phyloP scores from a whole-genome alignment of 2,888 invertebrate genomes.

The Leucophenga montana region DNA sequence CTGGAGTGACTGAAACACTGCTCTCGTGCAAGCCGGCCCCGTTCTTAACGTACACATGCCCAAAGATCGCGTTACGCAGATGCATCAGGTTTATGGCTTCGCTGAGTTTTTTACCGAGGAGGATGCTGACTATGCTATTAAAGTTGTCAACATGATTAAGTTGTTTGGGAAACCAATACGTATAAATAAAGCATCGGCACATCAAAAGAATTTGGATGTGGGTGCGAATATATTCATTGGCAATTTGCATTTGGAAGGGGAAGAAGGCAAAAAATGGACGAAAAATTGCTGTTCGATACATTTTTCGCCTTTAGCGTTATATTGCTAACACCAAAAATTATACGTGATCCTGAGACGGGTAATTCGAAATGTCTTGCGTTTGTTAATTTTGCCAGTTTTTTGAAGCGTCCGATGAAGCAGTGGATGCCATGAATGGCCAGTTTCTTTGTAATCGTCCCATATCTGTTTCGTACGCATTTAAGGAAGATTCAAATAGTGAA shows the following conservation, averaged over 20 bases:
- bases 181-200: conserved; percentile 98
- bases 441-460: conserved; percentile 98
- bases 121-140: conserved; percentile 99
- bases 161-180: conserved; percentile 98
- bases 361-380: conserved; percentile 99
- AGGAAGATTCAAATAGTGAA: conserved; percentile 99
- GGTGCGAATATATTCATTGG: conserved; percentile 99
- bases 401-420: conserved; percentile 98
- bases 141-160: conserved; percentile 99
- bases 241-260: conserved; percentile 98
- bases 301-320: conserved; percentile 99
- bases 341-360: conserved; percentile 99
- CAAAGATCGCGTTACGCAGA: conserved; percentile 97
- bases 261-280: too few relatives aligned
- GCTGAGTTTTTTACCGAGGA: conserved; percentile 99
- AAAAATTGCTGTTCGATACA: conserved; percentile 97
- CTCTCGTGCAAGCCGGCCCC: conserved; percentile 98
- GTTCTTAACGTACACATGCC: conserved; percentile 99
- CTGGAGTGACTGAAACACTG: conserved; percentile 95
- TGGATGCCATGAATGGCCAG: conserved; percentile 99
- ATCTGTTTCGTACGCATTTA: conserved; percentile 98
- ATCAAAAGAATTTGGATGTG: conserved; percentile 99
- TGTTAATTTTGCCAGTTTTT: conserved; percentile 99
- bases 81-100: conserved; percentile 99
- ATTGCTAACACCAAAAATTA: conserved; percentile 98